These are phyloP conservation scores for Drosophila paramelanica DNA, from an alignment of 2,888 invertebrate species.

Conservation along the genomic window DNA sequence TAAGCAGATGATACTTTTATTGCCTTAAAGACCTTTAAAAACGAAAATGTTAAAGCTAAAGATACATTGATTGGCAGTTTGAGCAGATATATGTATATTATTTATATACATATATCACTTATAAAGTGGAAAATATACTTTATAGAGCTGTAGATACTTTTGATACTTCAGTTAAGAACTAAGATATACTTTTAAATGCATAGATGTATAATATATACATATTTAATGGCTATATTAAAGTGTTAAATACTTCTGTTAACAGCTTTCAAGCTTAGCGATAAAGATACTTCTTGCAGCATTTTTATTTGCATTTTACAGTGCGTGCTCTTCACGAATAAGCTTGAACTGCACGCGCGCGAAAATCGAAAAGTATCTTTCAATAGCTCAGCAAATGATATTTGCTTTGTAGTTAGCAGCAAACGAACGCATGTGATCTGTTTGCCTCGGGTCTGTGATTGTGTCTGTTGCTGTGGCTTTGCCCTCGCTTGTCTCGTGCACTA, in stretches of 20 bases:
- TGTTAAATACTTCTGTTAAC: neutral
- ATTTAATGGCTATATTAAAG: neutral
- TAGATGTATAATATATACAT: neutral
- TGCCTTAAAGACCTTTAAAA: too few species aligned
- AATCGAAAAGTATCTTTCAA: constrained; percentile 28
- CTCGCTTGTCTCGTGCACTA: constrained; percentile 76
- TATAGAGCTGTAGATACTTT: neutral
- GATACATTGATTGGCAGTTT: neutral
- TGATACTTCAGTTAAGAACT: too few species aligned
- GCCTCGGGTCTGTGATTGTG: constrained; percentile 14
- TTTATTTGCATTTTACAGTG: neutral
- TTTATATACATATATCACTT: too few species aligned
- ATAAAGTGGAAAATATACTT: too few species aligned
- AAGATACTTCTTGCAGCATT: neutral
- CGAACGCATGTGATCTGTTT: constrained; percentile 52
- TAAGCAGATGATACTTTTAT: neutral
- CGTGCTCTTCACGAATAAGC: neutral
- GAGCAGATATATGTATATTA: too few species aligned
- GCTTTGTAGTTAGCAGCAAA: constrained; percentile 56
- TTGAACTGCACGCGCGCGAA: constrained; percentile 17
- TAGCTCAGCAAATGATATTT: constrained; percentile 37
- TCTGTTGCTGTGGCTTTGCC: constrained; percentile 41
- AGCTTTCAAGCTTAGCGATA: neutral
- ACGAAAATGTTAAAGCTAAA: neutral
- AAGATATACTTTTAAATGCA: neutral